Base-by-base conservation (phyloP, 2,888 invertebrate species). In the Caenorhabditis plicata region DNA sequence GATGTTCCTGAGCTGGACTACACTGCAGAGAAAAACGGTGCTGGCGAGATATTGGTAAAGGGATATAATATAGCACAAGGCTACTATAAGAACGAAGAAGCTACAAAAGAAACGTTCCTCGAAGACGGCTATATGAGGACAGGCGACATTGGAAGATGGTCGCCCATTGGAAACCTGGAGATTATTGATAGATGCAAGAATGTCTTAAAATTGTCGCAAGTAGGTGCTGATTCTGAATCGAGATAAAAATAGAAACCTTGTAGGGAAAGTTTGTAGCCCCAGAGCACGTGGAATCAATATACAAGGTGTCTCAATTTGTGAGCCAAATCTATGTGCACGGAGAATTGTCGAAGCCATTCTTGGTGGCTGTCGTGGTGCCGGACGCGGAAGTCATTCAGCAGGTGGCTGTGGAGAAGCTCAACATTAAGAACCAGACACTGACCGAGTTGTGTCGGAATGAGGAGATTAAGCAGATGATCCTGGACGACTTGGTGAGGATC, bases 111-210 rank as follows among this genome's bases (percentile, higher is more conserved):
- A 17, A 23, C 61, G 20, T 55, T 54, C 36, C 51, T 51, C 17
- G 51, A 46, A 13, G 61, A 61, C 25, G 74, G 74, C 11, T 74
- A 65, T 55, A 53, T 74, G 45, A 73, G 63, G 39, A 74, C 74
- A 11, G 74, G 74, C n/a, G 74, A 74, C 46, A 71, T 74, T 51
- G 74, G 74, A 25, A 49, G 61, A 38, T 74, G 73, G 71, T 73
- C 71, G 17, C 47, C 64, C 2, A 55, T 57, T 23, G 74, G 74
- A 13, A 68, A 67, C 36, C 40, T 74, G 23, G 69, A 71, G 49
- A 71, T 74, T 23, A 58, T 74, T 33, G 74, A 74, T 55, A 62
- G 74, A 1, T 44, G 29, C 3, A 60, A 56, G 54, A 74, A 74
- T 43, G 74, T 74, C 15, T 74, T 74, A 63, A 74, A 74, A 50